Evolutionary conservation across 2,797 vertebrate genomes (phyloP).

Genomic region (Eremophila alpestris): DNA sequence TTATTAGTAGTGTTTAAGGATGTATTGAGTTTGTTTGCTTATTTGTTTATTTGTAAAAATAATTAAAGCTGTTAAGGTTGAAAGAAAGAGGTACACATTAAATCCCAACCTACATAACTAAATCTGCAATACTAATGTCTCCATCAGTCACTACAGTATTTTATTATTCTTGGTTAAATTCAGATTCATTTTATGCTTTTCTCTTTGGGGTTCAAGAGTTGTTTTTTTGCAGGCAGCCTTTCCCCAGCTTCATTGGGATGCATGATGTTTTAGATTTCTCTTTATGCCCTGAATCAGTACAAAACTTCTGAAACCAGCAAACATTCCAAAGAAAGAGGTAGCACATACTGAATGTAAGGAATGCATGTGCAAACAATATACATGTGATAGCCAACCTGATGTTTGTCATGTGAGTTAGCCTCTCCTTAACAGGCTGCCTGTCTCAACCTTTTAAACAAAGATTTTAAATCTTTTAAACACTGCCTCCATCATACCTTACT

Average conservation of each 20-base stretch:
- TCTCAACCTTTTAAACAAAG: neutral
- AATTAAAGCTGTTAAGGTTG: constrained; percentile 20
- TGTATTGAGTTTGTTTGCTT: neutral
- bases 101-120: neutral
- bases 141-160: neutral
- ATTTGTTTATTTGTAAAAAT: neutral
- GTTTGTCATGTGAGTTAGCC: neutral
- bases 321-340: neutral
- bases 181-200: constrained; percentile 10
- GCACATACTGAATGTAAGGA: accelerated
- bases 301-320: neutral
- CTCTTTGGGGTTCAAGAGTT: neutral
- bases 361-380: neutral
- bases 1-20: neutral
- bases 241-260: neutral
- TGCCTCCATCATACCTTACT: neutral
- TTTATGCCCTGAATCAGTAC: neutral
- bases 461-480: neutral
- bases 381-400: neutral
- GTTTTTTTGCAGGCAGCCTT: neutral
- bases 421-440: neutral
- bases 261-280: neutral
- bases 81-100: constrained; percentile 1
- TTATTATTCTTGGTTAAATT: neutral
- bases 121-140: neutral